Base-by-base conservation (phyloP, 2,888 invertebrate genomes). In the Osedax frankpressi region DNA sequence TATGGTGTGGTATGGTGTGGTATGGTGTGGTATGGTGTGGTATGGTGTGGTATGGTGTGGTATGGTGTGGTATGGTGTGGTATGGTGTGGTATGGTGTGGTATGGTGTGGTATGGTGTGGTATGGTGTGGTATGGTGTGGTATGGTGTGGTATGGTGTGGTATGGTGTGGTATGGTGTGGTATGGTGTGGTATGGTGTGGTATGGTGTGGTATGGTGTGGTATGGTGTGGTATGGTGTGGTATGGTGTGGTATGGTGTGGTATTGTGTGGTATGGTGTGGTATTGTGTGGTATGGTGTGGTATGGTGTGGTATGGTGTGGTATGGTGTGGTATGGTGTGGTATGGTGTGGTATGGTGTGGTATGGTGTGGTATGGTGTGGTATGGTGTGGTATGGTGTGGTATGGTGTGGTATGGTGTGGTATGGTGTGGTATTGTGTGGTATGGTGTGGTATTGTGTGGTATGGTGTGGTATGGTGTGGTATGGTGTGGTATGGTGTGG, bases 1-100 rank as follows among this genome's bases (percentile, higher is more conserved):
- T 72, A 28, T 72, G 72, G 62, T 72, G 72, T 72, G 72, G 72
- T 72, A 28, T 72, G 65, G 65, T 72, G 72, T 72, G 72, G 72
- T 72, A 29, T 72, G 71, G 59, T 24, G 25, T 71, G 59, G 28
- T 70, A 11, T 70, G 62, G 62, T 62, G 3, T 62, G 62, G 62
- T 62, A 3, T 62, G 62, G 62, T 62, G 3, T 62, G 62, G 62
- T 62, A 3, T 62, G 62, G 62, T 62, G 3, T 62, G 62, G 62
- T 62, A 3, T 62, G 62, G 62, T 62, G 3, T 62, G 62, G 62
- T 62, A 3, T 62, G 62, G 62, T 62, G 3, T 62, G 62, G 62
- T 62, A 3, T 62, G 62, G 62, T 62, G 3, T 62, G 3, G 62
- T 62, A 62, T 59, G 59, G 72, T 72, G 63, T 72, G 63, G 65